These are phyloP conservation scores for Tetranychus cinnabarinus DNA, from an alignment of 1,140 invertebrate species.

Conservation along the genomic window DNA sequence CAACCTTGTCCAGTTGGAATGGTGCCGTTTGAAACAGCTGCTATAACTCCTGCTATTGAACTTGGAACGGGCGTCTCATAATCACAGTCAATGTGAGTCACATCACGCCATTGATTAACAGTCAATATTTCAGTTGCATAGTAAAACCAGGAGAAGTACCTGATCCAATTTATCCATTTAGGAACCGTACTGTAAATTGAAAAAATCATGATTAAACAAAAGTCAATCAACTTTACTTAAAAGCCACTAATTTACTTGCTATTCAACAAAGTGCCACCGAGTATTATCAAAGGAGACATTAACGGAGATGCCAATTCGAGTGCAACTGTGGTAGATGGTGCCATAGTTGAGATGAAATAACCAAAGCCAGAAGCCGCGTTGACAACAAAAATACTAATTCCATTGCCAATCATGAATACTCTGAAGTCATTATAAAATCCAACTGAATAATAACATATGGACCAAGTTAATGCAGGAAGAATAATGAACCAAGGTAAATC, in stretches of 20 bases:
- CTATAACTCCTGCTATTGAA: background rate
- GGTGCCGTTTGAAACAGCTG: background rate
- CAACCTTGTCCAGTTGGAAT: background rate
- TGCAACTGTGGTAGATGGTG: background rate
- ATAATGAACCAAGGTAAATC: background rate
- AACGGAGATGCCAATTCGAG: background rate
- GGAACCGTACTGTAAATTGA: constrained; percentile 43
- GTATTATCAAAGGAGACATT: background rate
- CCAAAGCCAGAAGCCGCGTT: background rate
- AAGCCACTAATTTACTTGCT: constrained; percentile 5
- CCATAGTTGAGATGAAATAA: background rate
- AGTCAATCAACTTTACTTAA: background rate
- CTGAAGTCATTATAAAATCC: background rate
- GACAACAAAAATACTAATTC: background rate
- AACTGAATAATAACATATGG: background rate
- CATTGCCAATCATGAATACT: background rate
- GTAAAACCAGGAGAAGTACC: constrained; percentile 79
- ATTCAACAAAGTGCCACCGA: background rate
- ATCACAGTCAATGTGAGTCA: constrained; percentile 32
- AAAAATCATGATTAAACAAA: too few relatives aligned
- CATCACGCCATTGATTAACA: constrained; percentile 72
- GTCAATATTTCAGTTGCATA: constrained; percentile 75
- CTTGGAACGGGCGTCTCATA: too few relatives aligned
- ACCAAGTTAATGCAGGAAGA: background rate
- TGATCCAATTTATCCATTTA: constrained; percentile 63